Base-by-base conservation (phyloP, 2,113 vertebrate species). In the Otus sunia region DNA sequence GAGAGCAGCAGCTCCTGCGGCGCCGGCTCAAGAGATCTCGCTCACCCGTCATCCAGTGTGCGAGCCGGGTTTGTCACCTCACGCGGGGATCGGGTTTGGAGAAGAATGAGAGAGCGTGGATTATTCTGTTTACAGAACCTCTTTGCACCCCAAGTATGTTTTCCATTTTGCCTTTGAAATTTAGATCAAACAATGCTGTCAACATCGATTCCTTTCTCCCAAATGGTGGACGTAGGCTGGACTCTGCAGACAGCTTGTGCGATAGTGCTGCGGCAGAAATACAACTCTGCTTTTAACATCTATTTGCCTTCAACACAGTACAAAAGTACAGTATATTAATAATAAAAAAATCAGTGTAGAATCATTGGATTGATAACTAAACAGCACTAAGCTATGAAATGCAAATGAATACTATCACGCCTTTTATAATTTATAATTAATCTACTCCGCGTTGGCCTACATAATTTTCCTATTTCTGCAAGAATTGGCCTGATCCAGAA, bases 131-230 rank as follows among this genome's bases (percentile, higher is more conserved):
- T 85, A 72, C 50, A 91, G 69, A 75, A 66, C 29, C 56, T 85
- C 49, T 86, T 62, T 82, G 16, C 37, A 64, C 58, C 74, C 62
- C 41, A 58, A 86, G 20, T 14, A 32, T 23, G 64, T 49, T 86
- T 71, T 68, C 69, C 80, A 6, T 59, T 89, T 78, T 91, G 74
- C 63, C 66, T 95, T 68, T 86, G 68, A 92, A 96, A 94, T 88
- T 88, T 43, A 80, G 68, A 77, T 87, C 72, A 83, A 90, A 72
- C 73, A 79, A 11, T 8, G 39, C 20, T 72, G 73, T 50, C 83
- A 39, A 11, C 16, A 39, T 34, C 3, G 0, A 34, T 59, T 90
- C 41, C 37, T 67, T 76, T 59, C 43, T 75, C 41, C 36, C 49
- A 59, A 43, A 32, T 21, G 6, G 13, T 10, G 41, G 39, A 9